Evolutionary conservation across 2,797 vertebrate genomes (phyloP).

Genomic region (Etheostoma perlongum): DNA sequence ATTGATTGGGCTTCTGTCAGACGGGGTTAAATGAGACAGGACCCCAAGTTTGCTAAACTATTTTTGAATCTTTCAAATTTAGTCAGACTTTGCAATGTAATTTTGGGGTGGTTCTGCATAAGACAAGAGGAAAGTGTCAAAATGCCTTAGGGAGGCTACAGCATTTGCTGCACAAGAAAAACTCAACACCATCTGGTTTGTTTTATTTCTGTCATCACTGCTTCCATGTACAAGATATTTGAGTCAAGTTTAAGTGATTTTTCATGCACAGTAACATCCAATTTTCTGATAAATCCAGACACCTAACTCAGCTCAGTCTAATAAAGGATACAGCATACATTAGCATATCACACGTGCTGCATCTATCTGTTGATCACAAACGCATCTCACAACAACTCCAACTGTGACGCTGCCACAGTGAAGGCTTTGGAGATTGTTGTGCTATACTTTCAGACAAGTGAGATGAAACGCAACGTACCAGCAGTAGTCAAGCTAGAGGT

Average conservation of each 20-base stretch:
- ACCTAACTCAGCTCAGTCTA: slow-evolving; percentile 49
- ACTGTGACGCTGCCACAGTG: slow-evolving; percentile 65
- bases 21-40: slow-evolving; percentile 46
- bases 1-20: slow-evolving; percentile 67
- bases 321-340: slow-evolving; percentile 69
- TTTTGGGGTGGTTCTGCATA: slow-evolving; percentile 40
- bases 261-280: slow-evolving; percentile 57
- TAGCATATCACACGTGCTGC: slow-evolving; percentile 75
- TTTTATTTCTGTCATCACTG: slow-evolving; percentile 68
- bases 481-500: slow-evolving; percentile 68
- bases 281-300: slow-evolving; percentile 66
- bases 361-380: slow-evolving; percentile 76
- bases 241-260: slow-evolving; percentile 16
- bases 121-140: slow-evolving; percentile 51
- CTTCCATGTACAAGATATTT: slow-evolving; percentile 45
- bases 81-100: slow-evolving; percentile 50
- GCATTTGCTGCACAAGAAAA: slow-evolving; percentile 52
- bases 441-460: slow-evolving; percentile 70
- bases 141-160: slow-evolving; percentile 55
- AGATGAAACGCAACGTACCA: slow-evolving; percentile 69
- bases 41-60: slow-evolving; percentile 48
- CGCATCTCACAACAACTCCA: slow-evolving; percentile 61
- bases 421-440: slow-evolving; percentile 64
- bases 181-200: slow-evolving; percentile 70
- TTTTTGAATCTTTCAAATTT: slow-evolving; percentile 56